Conservation (phyloP, 2,113 vertebrate genomes). For the Pteronura brasiliensis region DNA sequence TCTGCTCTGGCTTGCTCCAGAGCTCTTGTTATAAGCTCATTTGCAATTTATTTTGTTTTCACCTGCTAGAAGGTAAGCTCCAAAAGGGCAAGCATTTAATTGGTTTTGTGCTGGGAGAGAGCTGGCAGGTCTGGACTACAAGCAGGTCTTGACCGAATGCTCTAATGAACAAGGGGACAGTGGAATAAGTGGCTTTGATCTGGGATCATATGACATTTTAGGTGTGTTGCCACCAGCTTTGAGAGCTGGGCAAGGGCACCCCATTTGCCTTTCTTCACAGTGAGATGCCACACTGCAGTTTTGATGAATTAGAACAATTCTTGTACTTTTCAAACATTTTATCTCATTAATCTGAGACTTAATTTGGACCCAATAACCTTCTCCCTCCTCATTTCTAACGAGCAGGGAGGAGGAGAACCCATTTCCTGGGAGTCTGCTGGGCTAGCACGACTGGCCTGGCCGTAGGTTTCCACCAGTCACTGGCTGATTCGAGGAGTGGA, state of each 20-base stretch:
- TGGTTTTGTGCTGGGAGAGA: not conserved
- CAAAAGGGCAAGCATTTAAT: not conserved
- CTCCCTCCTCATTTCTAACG: not conserved
- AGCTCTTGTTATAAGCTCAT: not conserved
- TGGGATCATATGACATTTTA: not conserved
- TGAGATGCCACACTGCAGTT: not conserved
- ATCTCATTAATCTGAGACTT: not conserved
- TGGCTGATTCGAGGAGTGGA: not conserved
- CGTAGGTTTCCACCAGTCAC: not conserved
- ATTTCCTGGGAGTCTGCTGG: not conserved
- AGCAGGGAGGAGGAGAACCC: not conserved
- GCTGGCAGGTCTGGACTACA: not conserved
- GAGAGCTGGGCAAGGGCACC: not conserved
- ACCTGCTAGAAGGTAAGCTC: not conserved
- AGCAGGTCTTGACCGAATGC: not conserved
- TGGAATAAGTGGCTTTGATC: not conserved
- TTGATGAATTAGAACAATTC: not conserved
- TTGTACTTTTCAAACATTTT: not conserved
- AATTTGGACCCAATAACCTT: not conserved
- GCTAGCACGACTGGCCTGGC: not conserved
- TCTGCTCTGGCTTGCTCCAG: not conserved
- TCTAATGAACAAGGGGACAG: not conserved
- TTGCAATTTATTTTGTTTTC: not conserved
- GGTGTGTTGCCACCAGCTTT: not conserved
- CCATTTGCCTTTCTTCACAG: not conserved